Evolutionary conservation across 2,888 invertebrate species (phyloP), one percentile per base, ranked within the genome.

Genomic region (Meiosimyza platycephala): DNA sequence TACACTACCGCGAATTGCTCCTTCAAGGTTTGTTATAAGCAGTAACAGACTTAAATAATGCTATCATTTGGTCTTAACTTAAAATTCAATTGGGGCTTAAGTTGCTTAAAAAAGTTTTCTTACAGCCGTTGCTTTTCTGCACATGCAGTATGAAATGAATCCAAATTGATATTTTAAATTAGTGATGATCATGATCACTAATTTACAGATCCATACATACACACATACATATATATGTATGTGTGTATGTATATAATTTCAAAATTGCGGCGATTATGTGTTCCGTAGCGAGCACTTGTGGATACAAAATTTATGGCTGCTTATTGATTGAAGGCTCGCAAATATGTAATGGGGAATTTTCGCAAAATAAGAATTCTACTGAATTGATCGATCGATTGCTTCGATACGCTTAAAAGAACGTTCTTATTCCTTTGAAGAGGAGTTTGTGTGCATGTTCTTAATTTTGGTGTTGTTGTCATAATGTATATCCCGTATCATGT

Each of bases 301-400:
- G 1, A 52, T 9, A 65, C 6, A 28, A 65, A 54, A 16, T 66
- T 54, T 9, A 16, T 16, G 40, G 15, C 15, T 51, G 64, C 48
- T 1, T 51, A 28, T n/a, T 18, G n/a, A 51, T 15, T 28, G 3
- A 11, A 40, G 28, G 40, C 16, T 40, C 47, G 51, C 15, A 22
- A 51, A 50, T 64, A 48, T 6, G 48, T 48, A 28, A 51, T 28
- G 51, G 50, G 64, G 51, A 28, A 28, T 28, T 28, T 28, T 28
- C 28, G 28, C 28, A 28, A 28, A 28, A 28, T 2, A n/a, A 51
- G 64, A 22, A 50, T 22, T 40, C 40, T 40, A 9, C 40, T 40
- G 64, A 40, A 63, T 63, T 63, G 63, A 63, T 63, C 16, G 47
- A 63, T n/a, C 63, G 63, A 22, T 52, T 16, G n/a, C 12, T 22